Evolutionary conservation across 2,797 vertebrate species (phyloP).

Genomic region (Apogon talboti): DNA sequence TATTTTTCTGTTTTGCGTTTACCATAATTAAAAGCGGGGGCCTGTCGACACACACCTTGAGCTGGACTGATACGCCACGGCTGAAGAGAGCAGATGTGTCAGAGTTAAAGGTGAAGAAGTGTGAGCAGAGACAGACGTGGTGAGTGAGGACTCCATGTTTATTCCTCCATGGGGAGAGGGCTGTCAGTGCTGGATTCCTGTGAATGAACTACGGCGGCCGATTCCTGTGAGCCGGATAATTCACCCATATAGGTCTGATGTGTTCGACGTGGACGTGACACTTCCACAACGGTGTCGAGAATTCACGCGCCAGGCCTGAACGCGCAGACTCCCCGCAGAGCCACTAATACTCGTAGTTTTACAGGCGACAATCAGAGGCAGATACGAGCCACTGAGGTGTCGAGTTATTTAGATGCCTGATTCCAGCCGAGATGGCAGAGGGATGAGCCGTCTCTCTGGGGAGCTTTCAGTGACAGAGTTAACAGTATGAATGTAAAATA

Average conservation of each 20-base stretch:
- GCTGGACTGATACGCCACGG: constrained; percentile 32
- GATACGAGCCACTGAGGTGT: constrained; percentile 32
- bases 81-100: constrained; percentile 42
- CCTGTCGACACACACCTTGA: constrained; percentile 53
- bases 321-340: constrained; percentile 33
- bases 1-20: constrained; percentile 2
- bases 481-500: constrained; percentile 11
- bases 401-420: constrained; percentile 41
- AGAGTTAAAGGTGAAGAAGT: constrained; percentile 42
- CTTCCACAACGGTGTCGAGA: constrained; percentile 51
- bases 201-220: constrained; percentile 78
- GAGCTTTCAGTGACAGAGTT: constrained; percentile 38
- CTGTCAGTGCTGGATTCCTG: constrained; percentile 81
- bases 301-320: constrained; percentile 42
- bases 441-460: constrained; percentile 32
- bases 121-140: constrained; percentile 56
- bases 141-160: constrained; percentile 79
- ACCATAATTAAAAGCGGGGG: constrained; percentile 18
- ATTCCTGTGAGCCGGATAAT: constrained; percentile 70
- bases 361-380: constrained; percentile 19
- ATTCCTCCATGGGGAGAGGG: constrained; percentile 73
- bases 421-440: constrained; percentile 34
- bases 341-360: constrained; percentile 35
- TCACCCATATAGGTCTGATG: constrained; percentile 63
- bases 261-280: constrained; percentile 48